Base-by-base conservation (phyloP, 1,140 invertebrate species). In the Procambarus clarkii region DNA sequence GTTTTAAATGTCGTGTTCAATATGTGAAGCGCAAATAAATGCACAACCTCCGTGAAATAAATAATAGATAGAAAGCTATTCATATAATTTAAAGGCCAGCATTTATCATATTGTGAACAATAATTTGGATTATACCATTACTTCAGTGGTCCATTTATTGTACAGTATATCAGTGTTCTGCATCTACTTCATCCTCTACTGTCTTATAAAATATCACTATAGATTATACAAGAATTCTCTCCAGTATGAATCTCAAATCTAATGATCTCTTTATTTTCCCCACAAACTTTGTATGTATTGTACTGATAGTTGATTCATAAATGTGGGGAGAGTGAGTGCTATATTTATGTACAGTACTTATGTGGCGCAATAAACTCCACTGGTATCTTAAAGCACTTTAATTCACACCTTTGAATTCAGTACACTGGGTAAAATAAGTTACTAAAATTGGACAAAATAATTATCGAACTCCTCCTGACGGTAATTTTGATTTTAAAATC, bases 341-440 rank as follows among this genome's bases (percentile, higher is more conserved):
- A n/a, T 71, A 71, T 71, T 71, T 71, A 71, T 71, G 69, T 71
- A 34, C 34, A 34, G 34, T 34, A 71, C 69, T 71, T 24, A 13
- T 71, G 69, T 71, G 69, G 69, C 69, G 69, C 69, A 71, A 71
- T 71, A 71, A 71, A 71, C 69, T 71, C 69, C 69, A 71, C 69
- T 34, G n/a, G 69, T 71, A 71, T 71, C 21, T 71, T 7, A 71
- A 71, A 54, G 7, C 69, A 71, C n/a, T 71, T 71, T 71, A 11
- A 71, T 71, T 71, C 69, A 24, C 24, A n/a, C n/a, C n/a, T 71
- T n/a, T 71, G 4, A 5, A 71, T 64, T 64, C 50, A 11, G 11
- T 11, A 54, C 34, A 34, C 34, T 34, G 34, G 0, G 34, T 34
- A 34, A 34, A 34, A 34, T 34, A 34, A 34, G 34, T 34, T 34